Evolutionary conservation across 2,888 invertebrate genomes (phyloP), one percentile per base, ranked within the genome.

Genomic region (Tenthredo notha): DNA sequence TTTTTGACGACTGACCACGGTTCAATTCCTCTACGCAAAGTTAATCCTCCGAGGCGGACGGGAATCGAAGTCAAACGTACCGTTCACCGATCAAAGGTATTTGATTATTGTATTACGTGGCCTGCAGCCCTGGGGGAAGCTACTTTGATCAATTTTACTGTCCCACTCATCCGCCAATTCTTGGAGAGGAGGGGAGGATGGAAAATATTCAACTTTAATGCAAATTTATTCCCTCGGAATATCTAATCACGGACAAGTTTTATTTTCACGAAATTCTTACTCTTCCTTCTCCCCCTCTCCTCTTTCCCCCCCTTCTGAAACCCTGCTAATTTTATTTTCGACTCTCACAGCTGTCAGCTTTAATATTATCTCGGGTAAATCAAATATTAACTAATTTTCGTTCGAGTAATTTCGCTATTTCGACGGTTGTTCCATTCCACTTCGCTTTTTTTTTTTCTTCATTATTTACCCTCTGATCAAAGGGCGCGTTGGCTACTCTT

Each of bases 11-110:
- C 43, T 74, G n/a, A 18, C 43, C 70, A 74, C 77, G 77, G 50
- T 54, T 54, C 77, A 77, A 47, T 77, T 77, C 50, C 77, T 47
- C 40, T 80, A 67, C 83, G 83, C 50, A 83, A 83, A 83, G 83
- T 65, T 83, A 65, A 67, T 83, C 70, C 67, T 67, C 21, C 47
- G 83, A 70, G 70, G 83, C 67, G 83, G 47, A 83, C 43, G 65
- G 18, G 43, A 33, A 83, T 83, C 83, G 43, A 21, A 83, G 83
- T 70, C 67, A 83, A 70, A 67, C 67, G 58, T 80, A 83, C 65
- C 83, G 83, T 83, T 83, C 67, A 83, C 40, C 83, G 83, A 83
- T 83, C 83, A 83, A 83, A 83, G 67, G 47, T 61, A 83, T 83
- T 83, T 80, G 72, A 74, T 74, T 29, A 80, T 80, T 80, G 37